Evolutionary conservation across 2,797 vertebrate genomes (phyloP).

Genomic region (Anolis apletophallus): DNA sequence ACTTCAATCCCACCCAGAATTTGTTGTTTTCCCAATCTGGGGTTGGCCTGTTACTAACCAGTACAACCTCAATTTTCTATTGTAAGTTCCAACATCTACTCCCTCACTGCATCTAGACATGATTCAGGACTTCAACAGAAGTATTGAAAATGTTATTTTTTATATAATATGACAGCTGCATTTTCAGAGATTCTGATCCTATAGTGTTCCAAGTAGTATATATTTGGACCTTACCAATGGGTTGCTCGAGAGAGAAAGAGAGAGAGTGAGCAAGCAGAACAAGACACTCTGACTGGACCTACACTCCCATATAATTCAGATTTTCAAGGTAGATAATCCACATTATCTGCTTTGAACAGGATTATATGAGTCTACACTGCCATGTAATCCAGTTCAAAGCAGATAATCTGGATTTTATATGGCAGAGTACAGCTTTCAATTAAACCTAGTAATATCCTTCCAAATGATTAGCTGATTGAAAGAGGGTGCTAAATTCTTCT

Average conservation of each 20-base stretch:
- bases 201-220: background rate
- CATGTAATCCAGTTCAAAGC: too few relatives aligned
- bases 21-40: background rate
- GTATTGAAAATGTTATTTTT: background rate
- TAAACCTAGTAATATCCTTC: background rate
- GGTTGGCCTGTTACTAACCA: background rate
- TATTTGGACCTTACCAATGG: background rate
- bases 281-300: background rate
- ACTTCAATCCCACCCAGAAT: background rate
- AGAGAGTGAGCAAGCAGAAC: background rate
- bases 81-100: background rate
- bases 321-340: too few relatives aligned
- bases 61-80: background rate
- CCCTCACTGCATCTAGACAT: background rate
- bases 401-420: too few relatives aligned
- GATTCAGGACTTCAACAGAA: background rate
- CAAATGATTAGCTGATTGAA: background rate
- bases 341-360: too few relatives aligned
- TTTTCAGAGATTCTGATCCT: background rate
- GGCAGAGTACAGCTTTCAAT: background rate
- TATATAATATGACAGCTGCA: background rate
- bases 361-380: too few relatives aligned
- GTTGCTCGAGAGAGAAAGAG: too few relatives aligned
- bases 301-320: too few relatives aligned
- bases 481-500: background rate